Evolutionary conservation across 2,888 invertebrate genomes (phyloP), one percentile per base, ranked within the genome.

Genomic region (Parasteatoda lunata): DNA sequence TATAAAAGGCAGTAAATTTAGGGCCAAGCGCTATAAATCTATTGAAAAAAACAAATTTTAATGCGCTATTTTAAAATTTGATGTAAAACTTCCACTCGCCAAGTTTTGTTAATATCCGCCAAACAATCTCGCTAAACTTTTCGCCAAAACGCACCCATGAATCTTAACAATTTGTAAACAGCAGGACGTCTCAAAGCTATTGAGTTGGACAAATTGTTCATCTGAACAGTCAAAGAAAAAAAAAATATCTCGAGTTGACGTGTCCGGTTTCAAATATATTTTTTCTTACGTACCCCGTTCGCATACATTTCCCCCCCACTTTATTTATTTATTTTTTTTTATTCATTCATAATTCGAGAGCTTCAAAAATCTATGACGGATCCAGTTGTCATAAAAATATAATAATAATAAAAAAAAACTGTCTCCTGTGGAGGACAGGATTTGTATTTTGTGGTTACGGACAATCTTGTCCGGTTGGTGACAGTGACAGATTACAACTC

Each of bases 201-300:
- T 70, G 52, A 76, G 65, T 52, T n/a, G 69, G 85, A 85, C 85
- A 85, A 85, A 85, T 85, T 85, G 78, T 73, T 69, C 79, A 72
- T 65, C 51, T 59, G 47, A 79, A 77, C 59, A 59, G 9, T n/a
- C 59, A 13, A n/a, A 9, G n/a, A 59, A 59, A 59, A 59, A 13
- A 59, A 59, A 59, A 59, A n/a, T 59, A 4, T 59, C 13, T 59
- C 2, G 30, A 30, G 30, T 30, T 30, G 30, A 30, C 30, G 30
- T 30, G 30, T 30, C 30, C 30, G 30, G 30, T 30, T 30, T 30
- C 30, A 30, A 2, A 30, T 30, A 30, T 2, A 30, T 70, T 79
- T 79, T 71, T 70, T 79, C 48, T 15, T 51, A 48, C 30, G 71
- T 30, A 79, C 79, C 79, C 79, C 71, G 71, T 79, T 71, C 66